phyloP scores from a whole-genome alignment of 2,797 vertebrate species.

The Sebastes minor region DNA sequence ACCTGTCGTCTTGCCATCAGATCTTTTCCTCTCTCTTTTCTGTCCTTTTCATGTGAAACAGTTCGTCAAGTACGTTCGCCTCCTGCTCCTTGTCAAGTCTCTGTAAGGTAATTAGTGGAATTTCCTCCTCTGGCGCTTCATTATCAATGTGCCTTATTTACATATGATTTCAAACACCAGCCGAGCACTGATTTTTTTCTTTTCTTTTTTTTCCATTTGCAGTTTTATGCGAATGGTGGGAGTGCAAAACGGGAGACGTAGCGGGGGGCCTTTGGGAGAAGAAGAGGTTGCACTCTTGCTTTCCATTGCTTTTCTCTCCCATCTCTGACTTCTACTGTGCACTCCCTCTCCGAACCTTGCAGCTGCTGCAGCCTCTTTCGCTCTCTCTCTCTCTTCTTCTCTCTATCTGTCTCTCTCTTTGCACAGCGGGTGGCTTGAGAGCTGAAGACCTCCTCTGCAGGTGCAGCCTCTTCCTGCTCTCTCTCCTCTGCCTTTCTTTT shows the following conservation, averaged over 20 bases:
- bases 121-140: slow-evolving; percentile 77
- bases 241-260: slow-evolving; percentile 60
- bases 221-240: slow-evolving; percentile 52
- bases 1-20: slow-evolving; percentile 74
- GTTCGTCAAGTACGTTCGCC: slow-evolving; percentile 61
- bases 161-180: slow-evolving; percentile 79
- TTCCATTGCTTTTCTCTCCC: slow-evolving; percentile 56
- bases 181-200: slow-evolving; percentile 54
- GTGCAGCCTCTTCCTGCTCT: slow-evolving; percentile 79
- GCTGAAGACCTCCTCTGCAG: slow-evolving; percentile 79
- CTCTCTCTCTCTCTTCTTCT: slow-evolving; percentile 9
- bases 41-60: slow-evolving; percentile 57
- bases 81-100: slow-evolving; percentile 75
- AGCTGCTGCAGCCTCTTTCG: slow-evolving; percentile 62
- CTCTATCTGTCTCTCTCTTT: slow-evolving; percentile 35
- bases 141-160: slow-evolving; percentile 79
- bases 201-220: slow-evolving; percentile 7
- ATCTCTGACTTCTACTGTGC: slow-evolving; percentile 51
- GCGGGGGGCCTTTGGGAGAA: slow-evolving; percentile 69
- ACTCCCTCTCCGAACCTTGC: slow-evolving; percentile 32
- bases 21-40: slow-evolving; percentile 70
- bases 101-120: slow-evolving; percentile 77
- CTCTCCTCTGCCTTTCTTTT: slow-evolving; percentile 60
- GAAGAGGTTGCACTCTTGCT: slow-evolving; percentile 60
- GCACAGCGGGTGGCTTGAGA: slow-evolving; percentile 70